These are phyloP conservation scores for Petrolisthes manimaculis DNA, from an alignment of 2,888 invertebrate genomes.

Conservation along the genomic window DNA sequence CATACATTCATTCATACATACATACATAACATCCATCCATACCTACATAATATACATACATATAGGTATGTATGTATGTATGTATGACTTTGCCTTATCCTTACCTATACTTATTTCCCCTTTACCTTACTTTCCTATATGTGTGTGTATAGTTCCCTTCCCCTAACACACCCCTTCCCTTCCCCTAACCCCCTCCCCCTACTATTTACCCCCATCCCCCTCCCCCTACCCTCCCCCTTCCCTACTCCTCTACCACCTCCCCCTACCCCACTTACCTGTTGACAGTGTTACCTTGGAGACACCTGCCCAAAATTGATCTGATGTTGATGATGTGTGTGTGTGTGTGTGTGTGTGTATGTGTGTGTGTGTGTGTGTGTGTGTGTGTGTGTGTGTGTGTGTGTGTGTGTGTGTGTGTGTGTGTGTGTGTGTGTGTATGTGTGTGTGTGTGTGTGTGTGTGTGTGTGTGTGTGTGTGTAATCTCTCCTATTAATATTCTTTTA, in stretches of 20 bases:
- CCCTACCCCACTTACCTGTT: not conserved
- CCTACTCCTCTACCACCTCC: no score
- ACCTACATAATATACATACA: no score
- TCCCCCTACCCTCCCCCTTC: not conserved
- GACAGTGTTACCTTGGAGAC: not conserved
- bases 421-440: slow-evolving; percentile 28
- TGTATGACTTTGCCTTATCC: not conserved
- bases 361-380: not conserved
- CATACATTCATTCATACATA: no score
- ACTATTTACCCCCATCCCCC: not conserved
- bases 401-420: no score
- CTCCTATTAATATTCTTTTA: not conserved
- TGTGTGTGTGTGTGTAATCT: slow-evolving; percentile 18
- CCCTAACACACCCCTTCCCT: no score
- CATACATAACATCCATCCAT: no score
- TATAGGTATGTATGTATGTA: no score
- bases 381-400: no score
- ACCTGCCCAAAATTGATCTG: not conserved
- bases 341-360: slow-evolving; percentile 7
- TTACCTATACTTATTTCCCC: not conserved
- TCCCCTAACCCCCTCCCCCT: not conserved
- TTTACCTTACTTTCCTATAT: not conserved
- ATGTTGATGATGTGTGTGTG: not conserved
- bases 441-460: slow-evolving; percentile 24
- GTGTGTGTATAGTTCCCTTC: no score